Conservation (phyloP, 2,888 invertebrate genomes). For the Dinocampus coccinellae region DNA sequence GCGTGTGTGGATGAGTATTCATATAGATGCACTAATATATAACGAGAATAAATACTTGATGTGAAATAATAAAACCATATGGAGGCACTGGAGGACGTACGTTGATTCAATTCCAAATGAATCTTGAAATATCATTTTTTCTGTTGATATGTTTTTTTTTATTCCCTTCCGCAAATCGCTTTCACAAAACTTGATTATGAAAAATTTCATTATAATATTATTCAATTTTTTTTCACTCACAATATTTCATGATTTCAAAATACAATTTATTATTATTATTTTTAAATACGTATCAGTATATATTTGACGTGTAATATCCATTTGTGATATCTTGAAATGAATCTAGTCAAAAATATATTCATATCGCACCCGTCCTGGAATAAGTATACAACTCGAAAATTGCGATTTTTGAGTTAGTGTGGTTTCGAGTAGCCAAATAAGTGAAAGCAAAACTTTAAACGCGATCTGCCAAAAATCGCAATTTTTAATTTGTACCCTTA, state of each 20-base stretch:
- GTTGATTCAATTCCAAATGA: conserved; percentile 23
- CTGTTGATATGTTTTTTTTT: conserved; percentile 16
- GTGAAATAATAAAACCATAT: conserved; percentile 22
- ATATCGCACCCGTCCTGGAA: too few species aligned
- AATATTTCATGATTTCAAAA: background rate
- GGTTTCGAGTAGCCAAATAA: too few species aligned
- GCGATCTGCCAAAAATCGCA: too few species aligned
- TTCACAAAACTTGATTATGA: background rate
- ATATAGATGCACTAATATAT: background rate
- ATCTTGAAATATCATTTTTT: conserved; percentile 24
- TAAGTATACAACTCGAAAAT: too few species aligned
- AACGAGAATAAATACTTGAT: background rate
- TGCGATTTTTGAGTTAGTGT: too few species aligned
- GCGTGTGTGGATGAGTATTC: background rate
- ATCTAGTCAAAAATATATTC: background rate
- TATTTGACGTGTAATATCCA: background rate
- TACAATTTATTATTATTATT: background rate
- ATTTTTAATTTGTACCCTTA: too few species aligned
- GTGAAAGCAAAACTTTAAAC: too few species aligned
- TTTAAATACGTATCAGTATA: background rate
- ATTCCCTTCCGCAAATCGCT: background rate
- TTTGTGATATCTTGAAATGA: background rate
- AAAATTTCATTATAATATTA: background rate
- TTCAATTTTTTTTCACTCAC: background rate
- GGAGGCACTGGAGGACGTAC: conserved; percentile 2